These are phyloP conservation scores for Drosophila seclusa DNA, from an alignment of 2,888 invertebrate species.

Conservation along the genomic window DNA sequence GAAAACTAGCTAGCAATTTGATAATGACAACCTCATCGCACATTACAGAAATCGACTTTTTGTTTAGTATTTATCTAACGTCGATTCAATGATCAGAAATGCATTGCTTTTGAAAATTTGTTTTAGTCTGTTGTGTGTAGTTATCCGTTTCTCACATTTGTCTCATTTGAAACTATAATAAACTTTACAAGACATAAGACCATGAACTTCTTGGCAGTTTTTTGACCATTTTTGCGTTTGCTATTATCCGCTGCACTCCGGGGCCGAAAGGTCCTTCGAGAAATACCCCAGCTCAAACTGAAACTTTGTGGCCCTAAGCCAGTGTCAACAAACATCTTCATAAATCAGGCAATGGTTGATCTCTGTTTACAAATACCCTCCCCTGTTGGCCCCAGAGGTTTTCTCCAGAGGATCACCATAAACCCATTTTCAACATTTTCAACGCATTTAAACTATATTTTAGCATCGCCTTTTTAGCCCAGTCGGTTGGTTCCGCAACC, in stretches of 20 bases:
- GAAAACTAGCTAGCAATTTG: background rate
- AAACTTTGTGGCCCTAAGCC: constrained; percentile 21
- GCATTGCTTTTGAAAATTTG: background rate
- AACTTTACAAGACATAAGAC: background rate
- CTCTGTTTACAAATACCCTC: constrained; percentile 15
- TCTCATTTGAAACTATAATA: background rate
- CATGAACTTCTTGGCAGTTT: background rate
- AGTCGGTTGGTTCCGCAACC: constrained; percentile 3
- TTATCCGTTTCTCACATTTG: background rate
- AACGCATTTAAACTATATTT: constrained; percentile 54
- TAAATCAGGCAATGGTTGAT: constrained; percentile 60
- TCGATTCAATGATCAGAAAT: background rate
- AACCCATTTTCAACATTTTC: constrained; percentile 57
- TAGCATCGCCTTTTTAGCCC: constrained; percentile 28
- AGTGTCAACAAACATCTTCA: constrained; percentile 52
- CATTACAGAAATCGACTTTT: background rate
- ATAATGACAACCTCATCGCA: background rate
- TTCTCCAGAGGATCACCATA: constrained; percentile 69
- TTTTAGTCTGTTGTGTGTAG: background rate
- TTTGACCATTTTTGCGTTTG: background rate
- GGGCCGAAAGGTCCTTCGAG: constrained; percentile 12
- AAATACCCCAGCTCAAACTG: constrained; percentile 4
- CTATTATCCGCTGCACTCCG: too few relatives aligned
- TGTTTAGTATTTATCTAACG: background rate
- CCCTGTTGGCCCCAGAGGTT: constrained; percentile 24